phyloP scores from a whole-genome alignment of 2,113 vertebrate genomes.

The Ceyx melanurus region DNA sequence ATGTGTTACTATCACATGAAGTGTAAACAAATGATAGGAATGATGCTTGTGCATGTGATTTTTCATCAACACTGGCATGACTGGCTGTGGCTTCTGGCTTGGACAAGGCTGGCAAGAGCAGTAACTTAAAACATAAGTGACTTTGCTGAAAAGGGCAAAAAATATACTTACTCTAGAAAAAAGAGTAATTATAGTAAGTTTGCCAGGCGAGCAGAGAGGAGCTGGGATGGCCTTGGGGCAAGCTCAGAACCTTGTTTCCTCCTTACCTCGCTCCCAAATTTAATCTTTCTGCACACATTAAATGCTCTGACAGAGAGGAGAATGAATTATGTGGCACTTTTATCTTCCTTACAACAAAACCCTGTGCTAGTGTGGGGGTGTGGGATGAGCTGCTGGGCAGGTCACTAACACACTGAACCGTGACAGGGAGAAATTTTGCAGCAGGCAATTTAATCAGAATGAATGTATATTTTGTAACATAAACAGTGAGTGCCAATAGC shows the following conservation, averaged over 20 bases:
- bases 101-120: background rate
- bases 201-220: conserved; percentile 5
- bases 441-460: background rate
- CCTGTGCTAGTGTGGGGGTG: background rate
- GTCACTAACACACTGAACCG: background rate
- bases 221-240: conserved; percentile 51
- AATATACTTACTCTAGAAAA: conserved; percentile 51
- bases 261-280: conserved; percentile 48
- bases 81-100: background rate
- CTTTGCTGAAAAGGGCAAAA: conserved; percentile 43
- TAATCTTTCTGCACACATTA: conserved; percentile 52
- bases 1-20: background rate
- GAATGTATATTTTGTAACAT: background rate
- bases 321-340: conserved; percentile 36
- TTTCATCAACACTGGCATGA: background rate
- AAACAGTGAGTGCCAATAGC: background rate
- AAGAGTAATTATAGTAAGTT: conserved; percentile 42
- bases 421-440: background rate
- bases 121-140: conserved; percentile 29
- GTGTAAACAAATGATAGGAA: background rate
- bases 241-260: conserved; percentile 46
- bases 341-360: background rate
- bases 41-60: background rate
- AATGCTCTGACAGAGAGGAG: background rate
- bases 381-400: background rate